phyloP scores from a whole-genome alignment of 2,888 invertebrate genomes.

The Serripes groenlandicus region DNA sequence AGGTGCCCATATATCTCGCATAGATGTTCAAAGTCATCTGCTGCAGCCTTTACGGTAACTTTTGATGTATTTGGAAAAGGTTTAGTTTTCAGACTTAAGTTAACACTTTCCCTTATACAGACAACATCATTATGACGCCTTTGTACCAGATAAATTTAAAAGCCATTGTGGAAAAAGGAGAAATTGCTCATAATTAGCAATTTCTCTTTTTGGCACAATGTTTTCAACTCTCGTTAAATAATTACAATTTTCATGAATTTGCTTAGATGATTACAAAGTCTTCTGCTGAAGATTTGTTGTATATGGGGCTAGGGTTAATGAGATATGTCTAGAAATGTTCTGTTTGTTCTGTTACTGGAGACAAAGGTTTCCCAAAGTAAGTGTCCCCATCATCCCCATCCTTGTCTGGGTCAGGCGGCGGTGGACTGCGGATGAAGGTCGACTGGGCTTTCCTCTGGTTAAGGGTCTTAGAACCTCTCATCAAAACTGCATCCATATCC shows the following conservation, averaged over 20 bases:
- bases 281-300: not conserved
- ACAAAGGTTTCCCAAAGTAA: not conserved
- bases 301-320: not conserved
- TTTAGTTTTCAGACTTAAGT: too few relatives aligned
- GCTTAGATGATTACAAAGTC: not conserved
- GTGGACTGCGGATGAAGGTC: slow-evolving; percentile 45
- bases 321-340: slow-evolving; percentile 15
- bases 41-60: too few relatives aligned
- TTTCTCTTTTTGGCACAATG: not conserved
- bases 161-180: slow-evolving; percentile 6
- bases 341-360: not conserved
- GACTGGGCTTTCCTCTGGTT: slow-evolving; percentile 56
- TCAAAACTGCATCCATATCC: slow-evolving; percentile 58
- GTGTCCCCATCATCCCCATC: slow-evolving; percentile 1
- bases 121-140: too few relatives aligned
- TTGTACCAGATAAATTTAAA: not conserved
- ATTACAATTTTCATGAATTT: too few relatives aligned
- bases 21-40: too few relatives aligned
- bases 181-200: not conserved
- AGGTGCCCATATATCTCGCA: too few relatives aligned
- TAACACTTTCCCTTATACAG: too few relatives aligned
- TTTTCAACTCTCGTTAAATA: too few relatives aligned
- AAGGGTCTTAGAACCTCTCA: slow-evolving; percentile 53
- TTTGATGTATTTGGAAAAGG: too few relatives aligned
- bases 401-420: not conserved